Percentiles rank a stretch among this genome's conserved stretches.
Evolutionary conservation across 1,140 invertebrate genomes (phyloP).

Genomic region (Reticulitermes speratus): DNA sequence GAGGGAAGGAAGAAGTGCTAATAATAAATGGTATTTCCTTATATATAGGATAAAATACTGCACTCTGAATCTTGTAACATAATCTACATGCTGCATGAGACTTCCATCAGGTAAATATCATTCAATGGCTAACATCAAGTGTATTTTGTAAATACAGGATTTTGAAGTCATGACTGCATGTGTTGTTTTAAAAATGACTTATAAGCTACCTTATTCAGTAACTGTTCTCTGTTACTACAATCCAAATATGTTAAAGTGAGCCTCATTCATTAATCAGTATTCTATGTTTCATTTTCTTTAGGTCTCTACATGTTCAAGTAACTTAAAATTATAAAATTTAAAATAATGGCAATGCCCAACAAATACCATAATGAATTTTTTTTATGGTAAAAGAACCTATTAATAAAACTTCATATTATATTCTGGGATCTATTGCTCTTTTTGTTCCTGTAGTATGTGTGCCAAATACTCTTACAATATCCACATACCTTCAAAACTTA

Average conservation of each 20-base stretch:
- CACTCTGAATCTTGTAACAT: background rate
- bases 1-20: background rate
- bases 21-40: background rate
- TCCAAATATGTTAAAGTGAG: background rate
- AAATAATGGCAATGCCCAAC: background rate
- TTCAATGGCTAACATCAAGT: constrained; percentile 4
- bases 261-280: background rate
- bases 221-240: background rate
- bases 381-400: background rate
- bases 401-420: background rate
- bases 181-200: background rate
- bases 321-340: background rate
- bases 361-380: background rate
- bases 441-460: background rate
- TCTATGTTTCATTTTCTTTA: background rate
- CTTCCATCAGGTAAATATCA: constrained; percentile 19
- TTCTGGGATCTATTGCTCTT: background rate
- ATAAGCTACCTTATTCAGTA: background rate
- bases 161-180: background rate
- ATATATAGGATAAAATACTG: background rate
- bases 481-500: background rate
- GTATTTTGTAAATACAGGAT: background rate
- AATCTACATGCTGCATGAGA: background rate
- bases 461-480: background rate
- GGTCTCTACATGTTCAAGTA: background rate